Evolutionary conservation across 2,797 vertebrate genomes (phyloP), one percentile per base, ranked within the genome.

Genomic region (Agapornis canus): DNA sequence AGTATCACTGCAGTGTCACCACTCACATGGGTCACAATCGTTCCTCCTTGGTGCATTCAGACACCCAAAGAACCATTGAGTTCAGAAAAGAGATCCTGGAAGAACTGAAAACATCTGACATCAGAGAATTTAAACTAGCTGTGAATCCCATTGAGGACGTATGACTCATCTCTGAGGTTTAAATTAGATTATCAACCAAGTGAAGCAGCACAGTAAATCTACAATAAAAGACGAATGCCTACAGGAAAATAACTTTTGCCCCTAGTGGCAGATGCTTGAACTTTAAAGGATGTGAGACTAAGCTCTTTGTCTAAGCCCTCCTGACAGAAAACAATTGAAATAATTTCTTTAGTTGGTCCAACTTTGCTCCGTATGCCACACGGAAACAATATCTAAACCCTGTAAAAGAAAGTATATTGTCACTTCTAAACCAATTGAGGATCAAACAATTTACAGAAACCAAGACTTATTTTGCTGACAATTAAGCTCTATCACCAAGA

Each of bases 181-280:
- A 97, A 97, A 97, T 97, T 96, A 97, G 97, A 97, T 97, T 96
- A 97, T 95, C 94, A 95, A 82, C 89, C 90, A 89, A 95, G 80
- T 96, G 96, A 77, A 94, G 93, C 90, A 94, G 88, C 83, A 97
- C 66, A 57, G 95, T 90, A 86, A 94, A 94, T 90, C 80, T 89
- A 82, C 93, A 97, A 96, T 92, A 97, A 84, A 97, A 96, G 92
- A 83, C 40, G 66, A 97, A 90, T 93, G 96, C 97, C 97, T 95
- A 96, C 91, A 97, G 94, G 81, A 95, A 97, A 96, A 92, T 73
- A 93, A 71, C 64, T 96, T 82, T 94, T 93, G 95, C 93, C 94
- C 93, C 94, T 96, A 95, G 78, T 95, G 89, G 77, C 81, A 94
- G 85, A 97, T 93, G 86, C 92, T 73, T 95, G 94, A 95, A 97